Evolutionary conservation across 2,113 vertebrate genomes (phyloP), one percentile per base, ranked within the genome.

Genomic region (Leucosticte australis): DNA sequence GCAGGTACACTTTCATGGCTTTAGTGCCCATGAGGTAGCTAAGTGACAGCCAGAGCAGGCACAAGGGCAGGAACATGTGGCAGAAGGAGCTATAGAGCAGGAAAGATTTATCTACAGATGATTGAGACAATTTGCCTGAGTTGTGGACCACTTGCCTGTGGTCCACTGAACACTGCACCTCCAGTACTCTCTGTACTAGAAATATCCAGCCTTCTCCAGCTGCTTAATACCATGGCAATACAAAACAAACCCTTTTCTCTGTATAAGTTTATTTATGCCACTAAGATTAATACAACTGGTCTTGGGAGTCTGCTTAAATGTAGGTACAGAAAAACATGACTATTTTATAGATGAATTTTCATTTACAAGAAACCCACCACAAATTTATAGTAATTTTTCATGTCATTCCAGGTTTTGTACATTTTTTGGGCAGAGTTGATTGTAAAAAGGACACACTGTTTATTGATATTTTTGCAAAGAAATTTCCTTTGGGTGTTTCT

Each of bases 391-490:
- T n/a, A 46, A 11, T 12, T 95, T 79, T 90, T 20, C 12, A n/a
- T 15, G 7, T 55, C 35, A 31, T 50, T 87, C 7, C 8, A 73
- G 14, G 33, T 78, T 60, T 75, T 69, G 15, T 65, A 11, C 22
- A 13, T 41, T 60, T 92, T 20, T 28, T 20, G 60, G 8, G 13
- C 15, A 52, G 33, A 23, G 11, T 33, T 76, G 9, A 39, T 30
- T 52, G 20, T 76, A 85, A 76, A 91, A 92, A 20, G 8, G 28
- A 71, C 52, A 68, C 4, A 27, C 3, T 57, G 3, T 0, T 24
- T 71, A 47, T 55, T 19, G 41, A 71, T 76, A 80, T 65, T 77
- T 85, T 94, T 88, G 31, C 20, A 74, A 84, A 89, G 33, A 63
- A 78, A 64, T 79, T 87, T 69, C 71, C 53, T 79, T 87, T 7